Base-by-base conservation (phyloP, 2,888 invertebrate species). In the Troglohyphantes excavatus region DNA sequence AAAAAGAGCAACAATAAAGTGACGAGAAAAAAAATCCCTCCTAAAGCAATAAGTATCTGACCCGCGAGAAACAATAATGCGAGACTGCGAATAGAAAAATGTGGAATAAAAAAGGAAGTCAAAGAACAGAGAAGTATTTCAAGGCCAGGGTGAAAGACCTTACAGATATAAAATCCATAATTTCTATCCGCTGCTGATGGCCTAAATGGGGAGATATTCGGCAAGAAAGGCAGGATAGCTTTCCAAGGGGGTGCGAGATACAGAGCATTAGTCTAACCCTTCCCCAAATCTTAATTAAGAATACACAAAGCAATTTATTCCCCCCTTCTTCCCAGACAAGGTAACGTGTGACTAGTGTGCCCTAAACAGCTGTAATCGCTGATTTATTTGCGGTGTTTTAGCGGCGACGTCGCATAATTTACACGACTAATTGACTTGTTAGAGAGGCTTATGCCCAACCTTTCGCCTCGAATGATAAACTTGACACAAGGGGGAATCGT, bases 101-200 rank as follows among this genome's bases (percentile, higher is more conserved):
- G 46, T 70, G 43, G 70, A 70, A 78, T 68, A 87, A 81, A 86
- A 88, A 76, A 76, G 27, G 75, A 68, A 73, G 89, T 83, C 89
- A 89, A 89, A 78, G 83, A 89, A 89, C 89, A 83, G 83, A 70
- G 63, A 76, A 89, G 29, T 72, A 83, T 83, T 70, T 83, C 83
- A 89, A 89, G 89, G 89, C 29, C 83, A 83, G 63, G 89, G 83
- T 89, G 59, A 89, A 89, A 63, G 70, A 83, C 82, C 82, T 83
- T 33, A 39, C 43, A 67, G 43, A 75, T 81, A 73, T 79, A 84
- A 82, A 82, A 88, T 82, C 88, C 76, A 75, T 88, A 88, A 81
- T 82, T 88, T 88, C 68, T 72, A 19, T 39, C 70, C 61, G 39
- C 27, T 61, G 59, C 53, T 70, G 86, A 78, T 86, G 78, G 70